Conservation (phyloP, 2,797 vertebrate species). For the Graptemys geographica region DNA sequence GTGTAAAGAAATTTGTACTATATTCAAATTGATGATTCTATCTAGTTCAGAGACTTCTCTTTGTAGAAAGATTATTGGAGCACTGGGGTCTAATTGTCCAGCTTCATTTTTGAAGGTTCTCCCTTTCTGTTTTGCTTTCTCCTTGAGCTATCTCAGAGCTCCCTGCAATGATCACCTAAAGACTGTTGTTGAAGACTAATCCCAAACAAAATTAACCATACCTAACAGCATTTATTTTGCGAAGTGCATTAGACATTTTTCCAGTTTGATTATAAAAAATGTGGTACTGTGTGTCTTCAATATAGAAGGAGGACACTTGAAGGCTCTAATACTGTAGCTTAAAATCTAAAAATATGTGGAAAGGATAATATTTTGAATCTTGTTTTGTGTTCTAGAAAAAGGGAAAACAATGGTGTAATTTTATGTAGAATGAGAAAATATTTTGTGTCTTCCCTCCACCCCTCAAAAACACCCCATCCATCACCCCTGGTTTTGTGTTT, state of each 20-base stretch:
- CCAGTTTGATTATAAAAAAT: background rate
- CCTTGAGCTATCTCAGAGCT: background rate
- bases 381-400: background rate
- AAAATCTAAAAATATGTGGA: background rate
- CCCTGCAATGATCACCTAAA: slow-evolving; percentile 1
- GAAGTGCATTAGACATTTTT: background rate
- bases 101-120: background rate
- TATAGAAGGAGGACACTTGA: background rate
- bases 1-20: background rate
- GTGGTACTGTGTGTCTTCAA: background rate
- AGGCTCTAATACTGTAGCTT: background rate
- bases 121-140: background rate
- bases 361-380: background rate
- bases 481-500: background rate
- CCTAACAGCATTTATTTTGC: slow-evolving; percentile 16
- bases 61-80: background rate
- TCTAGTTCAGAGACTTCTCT: background rate
- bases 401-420: background rate
- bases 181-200: slow-evolving; percentile 9
- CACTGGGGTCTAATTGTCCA: background rate
- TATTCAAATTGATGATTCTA: background rate
- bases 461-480: too few relatives aligned
- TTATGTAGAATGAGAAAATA: background rate
- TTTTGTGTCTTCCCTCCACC: rapidly evolving
- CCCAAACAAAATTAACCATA: background rate